phyloP scores from a whole-genome alignment of 2,113 vertebrate species.

The Leptobrachium ailaonicum region DNA sequence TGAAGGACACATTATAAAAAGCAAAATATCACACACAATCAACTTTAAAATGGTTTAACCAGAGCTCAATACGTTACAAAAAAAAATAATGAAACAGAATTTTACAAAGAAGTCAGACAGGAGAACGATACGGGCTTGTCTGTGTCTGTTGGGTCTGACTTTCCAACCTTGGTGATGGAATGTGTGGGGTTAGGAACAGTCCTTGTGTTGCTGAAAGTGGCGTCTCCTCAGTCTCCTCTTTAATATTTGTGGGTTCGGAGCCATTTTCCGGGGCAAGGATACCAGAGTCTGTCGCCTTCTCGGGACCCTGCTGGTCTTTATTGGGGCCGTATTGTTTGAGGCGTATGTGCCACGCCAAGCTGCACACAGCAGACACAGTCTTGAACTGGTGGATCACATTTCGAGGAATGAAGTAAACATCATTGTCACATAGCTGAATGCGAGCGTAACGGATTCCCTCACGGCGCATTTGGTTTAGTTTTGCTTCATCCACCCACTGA shows the following conservation, averaged over 20 bases:
- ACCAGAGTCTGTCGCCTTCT: conserved; percentile 60
- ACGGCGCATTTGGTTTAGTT: conserved; percentile 95
- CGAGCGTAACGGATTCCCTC: conserved; percentile 93
- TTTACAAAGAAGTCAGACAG: conserved; percentile 68
- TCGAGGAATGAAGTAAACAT: conserved; percentile 98
- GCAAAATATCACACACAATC: conserved; percentile 83
- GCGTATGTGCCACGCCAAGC: conserved; percentile 96
- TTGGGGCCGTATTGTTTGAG: conserved; percentile 86
- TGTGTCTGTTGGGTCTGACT: conserved; percentile 69
- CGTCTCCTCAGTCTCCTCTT: conserved; percentile 69
- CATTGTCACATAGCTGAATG: conserved; percentile 91
- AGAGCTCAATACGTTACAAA: conserved; percentile 59
- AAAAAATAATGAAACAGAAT: conserved; percentile 82
- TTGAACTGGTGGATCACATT: conserved; percentile 99
- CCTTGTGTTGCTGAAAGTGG: conserved; percentile 71
- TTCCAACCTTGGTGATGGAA: conserved; percentile 70
- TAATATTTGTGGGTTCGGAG: conserved; percentile 65
- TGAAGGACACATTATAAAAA: conserved; percentile 71
- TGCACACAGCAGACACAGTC: conserved; percentile 96
- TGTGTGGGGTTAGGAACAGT: conserved; percentile 63
- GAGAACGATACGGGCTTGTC: conserved; percentile 66
- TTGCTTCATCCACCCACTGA: conserved; percentile 97
- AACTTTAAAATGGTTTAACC: conserved; percentile 44
- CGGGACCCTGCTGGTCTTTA: conserved; percentile 61
- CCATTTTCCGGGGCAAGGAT: conserved; percentile 67